Base-by-base conservation (phyloP, 2,888 invertebrate species). In the Julus scanicus region DNA sequence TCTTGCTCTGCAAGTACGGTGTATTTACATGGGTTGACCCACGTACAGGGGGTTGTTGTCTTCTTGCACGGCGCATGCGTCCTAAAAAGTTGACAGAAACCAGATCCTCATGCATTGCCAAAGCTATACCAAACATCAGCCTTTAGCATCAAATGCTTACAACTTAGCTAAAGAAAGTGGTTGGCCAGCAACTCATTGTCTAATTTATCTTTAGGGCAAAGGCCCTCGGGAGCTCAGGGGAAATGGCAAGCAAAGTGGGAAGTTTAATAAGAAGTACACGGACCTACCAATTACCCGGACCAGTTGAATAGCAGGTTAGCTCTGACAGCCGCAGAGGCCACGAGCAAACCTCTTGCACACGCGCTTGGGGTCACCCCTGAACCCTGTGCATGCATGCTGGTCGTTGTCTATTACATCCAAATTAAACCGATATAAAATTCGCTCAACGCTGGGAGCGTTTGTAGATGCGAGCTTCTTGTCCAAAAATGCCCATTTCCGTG, bases 181-280 rank as follows among this genome's bases (percentile, higher is more conserved):
- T 13, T 57, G 53, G 8, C n/a, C 63, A 63, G 20, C 63, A 63
- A n/a, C 2, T 20, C n/a, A 17, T 63, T 63, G 63, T 63, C 63
- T 13, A 63, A 63, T n/a, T 17, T 63, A 2, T 2, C 63, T 63
- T 17, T 17, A n/a, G 63, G 63, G 63, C 20, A 63, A n/a, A 63
- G 63, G n/a, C 63, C n/a, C 20, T 17, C 63, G 4, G 63, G 63
- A 3, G 63, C 63, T 20, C 2, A n/a, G 13, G 63, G 63, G 63
- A 63, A 63, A 63, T 63, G 63, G 63, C 17, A 63, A 63, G 63
- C n/a, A 63, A 63, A 63, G 63, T 63, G 63, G 63, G 63, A 63
- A 63, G 63, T 63, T 63, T 63, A 63, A 63, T 63, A 63, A 63
- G 63, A 63, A 63, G 13, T 5, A 13, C 63, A n/a, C 63, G 63